Percentiles rank a stretch among this genome's conserved stretches.
Conservation (phyloP, 2,888 invertebrate genomes). For the Deilephila elpenor region DNA sequence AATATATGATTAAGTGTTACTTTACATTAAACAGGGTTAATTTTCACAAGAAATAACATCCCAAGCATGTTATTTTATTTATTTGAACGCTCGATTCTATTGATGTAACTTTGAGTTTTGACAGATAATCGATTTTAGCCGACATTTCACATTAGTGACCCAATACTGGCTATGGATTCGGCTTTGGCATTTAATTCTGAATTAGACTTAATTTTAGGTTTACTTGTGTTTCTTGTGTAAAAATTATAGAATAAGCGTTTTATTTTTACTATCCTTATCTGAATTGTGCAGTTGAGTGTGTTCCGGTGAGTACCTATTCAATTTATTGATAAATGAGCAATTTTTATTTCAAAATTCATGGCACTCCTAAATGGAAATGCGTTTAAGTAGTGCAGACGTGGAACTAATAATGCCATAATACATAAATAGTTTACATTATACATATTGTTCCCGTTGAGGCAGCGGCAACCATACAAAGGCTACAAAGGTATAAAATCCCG, state of each 20-base stretch:
- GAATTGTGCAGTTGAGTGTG: neutral
- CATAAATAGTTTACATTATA: neutral
- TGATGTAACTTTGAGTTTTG: neutral
- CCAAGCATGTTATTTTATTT: neutral
- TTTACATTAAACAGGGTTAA: too few relatives aligned
- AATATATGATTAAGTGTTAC: too few relatives aligned
- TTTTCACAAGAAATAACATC: too few relatives aligned
- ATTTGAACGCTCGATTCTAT: slow-evolving; percentile 1
- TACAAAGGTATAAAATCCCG: neutral
- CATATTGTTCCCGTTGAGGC: neutral
- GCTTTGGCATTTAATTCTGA: neutral
- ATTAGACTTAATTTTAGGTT: neutral
- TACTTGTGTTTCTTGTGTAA: neutral
- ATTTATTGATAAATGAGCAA: neutral
- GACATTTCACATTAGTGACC: slow-evolving; percentile 7
- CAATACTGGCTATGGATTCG: slow-evolving; percentile 10
- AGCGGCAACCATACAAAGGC: neutral
- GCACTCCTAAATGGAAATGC: neutral
- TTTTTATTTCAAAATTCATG: slow-evolving; percentile 10
- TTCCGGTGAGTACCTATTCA: neutral
- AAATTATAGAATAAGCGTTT: neutral
- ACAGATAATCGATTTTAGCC: slow-evolving; percentile 13
- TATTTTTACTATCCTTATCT: neutral
- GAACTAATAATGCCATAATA: neutral
- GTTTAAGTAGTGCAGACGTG: slow-evolving; percentile 9